Percentiles rank a stretch among this genome's conserved stretches.
Evolutionary conservation across 2,797 vertebrate species (phyloP).

Genomic region (Eremophila alpestris): DNA sequence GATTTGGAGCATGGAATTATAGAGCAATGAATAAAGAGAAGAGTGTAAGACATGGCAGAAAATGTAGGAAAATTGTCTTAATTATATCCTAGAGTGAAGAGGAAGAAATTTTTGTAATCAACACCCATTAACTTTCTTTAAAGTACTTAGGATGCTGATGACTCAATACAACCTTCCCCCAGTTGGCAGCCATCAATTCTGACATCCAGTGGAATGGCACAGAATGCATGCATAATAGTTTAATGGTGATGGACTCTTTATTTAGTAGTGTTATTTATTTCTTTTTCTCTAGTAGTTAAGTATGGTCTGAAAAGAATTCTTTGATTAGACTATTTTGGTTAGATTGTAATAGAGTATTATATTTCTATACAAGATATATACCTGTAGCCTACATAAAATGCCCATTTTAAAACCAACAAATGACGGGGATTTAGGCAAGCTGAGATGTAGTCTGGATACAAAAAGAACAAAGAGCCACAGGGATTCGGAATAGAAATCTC

Average conservation of each 20-base stretch:
- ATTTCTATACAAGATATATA: neutral
- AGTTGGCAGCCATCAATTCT: rapidly evolving
- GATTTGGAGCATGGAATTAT: neutral
- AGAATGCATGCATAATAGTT: neutral
- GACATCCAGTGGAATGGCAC: neutral
- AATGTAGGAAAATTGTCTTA: neutral
- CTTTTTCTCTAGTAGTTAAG: neutral
- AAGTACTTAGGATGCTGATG: neutral
- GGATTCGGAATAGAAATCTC: neutral
- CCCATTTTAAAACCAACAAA: neutral
- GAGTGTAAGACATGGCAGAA: neutral
- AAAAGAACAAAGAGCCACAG: neutral
- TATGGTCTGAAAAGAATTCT: neutral
- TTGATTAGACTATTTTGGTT: neutral
- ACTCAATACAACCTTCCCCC: neutral
- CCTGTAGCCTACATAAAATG: neutral
- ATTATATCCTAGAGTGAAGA: neutral
- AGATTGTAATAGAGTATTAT: neutral
- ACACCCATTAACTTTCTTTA: neutral
- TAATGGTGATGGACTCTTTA: neutral
- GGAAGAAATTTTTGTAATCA: neutral
- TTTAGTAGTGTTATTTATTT: neutral
- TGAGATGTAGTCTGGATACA: neutral
- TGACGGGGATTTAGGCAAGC: neutral
- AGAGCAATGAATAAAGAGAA: neutral